phyloP scores from a whole-genome alignment of 2,888 invertebrate genomes.

The Drosophila quinaria region DNA sequence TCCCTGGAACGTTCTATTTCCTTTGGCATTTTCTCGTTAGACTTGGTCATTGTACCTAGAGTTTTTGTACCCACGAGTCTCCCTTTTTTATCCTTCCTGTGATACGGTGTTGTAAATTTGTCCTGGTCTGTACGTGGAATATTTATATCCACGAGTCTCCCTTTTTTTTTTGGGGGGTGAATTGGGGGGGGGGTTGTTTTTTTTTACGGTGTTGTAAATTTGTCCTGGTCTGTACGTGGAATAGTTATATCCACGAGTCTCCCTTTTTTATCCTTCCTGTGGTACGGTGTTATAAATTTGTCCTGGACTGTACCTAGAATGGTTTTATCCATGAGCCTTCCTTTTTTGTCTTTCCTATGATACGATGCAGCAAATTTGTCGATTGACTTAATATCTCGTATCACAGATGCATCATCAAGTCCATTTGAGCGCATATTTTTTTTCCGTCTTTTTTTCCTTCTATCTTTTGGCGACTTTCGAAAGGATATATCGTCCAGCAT shows the following conservation, averaged over 20 bases:
- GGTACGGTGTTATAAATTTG: too few species aligned
- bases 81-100: background rate
- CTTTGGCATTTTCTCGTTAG: background rate
- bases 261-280: too few species aligned
- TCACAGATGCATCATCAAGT: background rate
- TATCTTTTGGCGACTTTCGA: background rate
- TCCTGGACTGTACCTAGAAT: too few species aligned
- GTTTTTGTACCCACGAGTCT: background rate
- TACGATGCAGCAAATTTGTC: background rate
- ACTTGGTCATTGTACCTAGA: background rate
- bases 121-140: too few species aligned
- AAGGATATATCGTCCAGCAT: background rate
- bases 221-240: too few species aligned
- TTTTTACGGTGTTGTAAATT: background rate
- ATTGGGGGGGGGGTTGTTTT: too few species aligned
- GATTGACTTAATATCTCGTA: background rate
- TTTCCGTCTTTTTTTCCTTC: background rate
- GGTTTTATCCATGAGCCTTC: too few species aligned
- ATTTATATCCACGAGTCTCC: too few species aligned
- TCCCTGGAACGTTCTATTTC: too few species aligned
- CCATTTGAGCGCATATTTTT: background rate
- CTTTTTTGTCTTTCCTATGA: too few species aligned
- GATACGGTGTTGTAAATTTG: background rate
- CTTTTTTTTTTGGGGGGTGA: too few species aligned
- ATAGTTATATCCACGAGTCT: too few species aligned